A percentile compares a stretch with the other conserved stretches of the same genome.
Conservation (phyloP, 1,140 invertebrate genomes). For the Oryzaephilus surinamensis region DNA sequence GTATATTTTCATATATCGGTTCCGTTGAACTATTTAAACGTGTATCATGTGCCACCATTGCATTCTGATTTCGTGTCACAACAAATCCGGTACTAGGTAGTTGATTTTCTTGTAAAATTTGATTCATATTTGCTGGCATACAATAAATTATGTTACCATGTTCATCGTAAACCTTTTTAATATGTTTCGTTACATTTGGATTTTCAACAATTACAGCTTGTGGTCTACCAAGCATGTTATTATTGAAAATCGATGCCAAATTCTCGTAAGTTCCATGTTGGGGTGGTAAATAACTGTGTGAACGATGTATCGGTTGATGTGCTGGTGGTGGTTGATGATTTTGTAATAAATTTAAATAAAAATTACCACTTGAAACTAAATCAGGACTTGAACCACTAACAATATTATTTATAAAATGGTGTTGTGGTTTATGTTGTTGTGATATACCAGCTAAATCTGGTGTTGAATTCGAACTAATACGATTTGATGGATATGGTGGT, state of each 20-base stretch:
- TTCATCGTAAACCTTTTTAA: constrained; percentile 48
- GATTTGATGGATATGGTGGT: constrained; percentile 59
- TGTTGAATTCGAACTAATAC: constrained; percentile 62
- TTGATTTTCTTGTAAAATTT: constrained; percentile 35
- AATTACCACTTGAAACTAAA: constrained; percentile 52
- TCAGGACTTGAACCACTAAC: constrained; percentile 68
- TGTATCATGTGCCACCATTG: constrained; percentile 23
- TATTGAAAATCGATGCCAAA: constrained; percentile 41
- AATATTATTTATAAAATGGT: constrained; percentile 35
- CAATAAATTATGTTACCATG: constrained; percentile 49
- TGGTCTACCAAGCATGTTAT: constrained; percentile 25
- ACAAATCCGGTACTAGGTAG: constrained; percentile 39
- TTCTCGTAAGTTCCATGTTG: constrained; percentile 63
- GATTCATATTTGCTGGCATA: constrained; percentile 42
- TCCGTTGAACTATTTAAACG: constrained; percentile 43
- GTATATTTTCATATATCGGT: constrained; percentile 72
- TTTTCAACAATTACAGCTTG: constrained; percentile 34
- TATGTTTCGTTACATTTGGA: constrained; percentile 43
- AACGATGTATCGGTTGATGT: constrained; percentile 35
- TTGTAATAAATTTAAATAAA: constrained; percentile 36
- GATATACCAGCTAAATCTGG: constrained; percentile 66
- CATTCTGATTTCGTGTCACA: constrained; percentile 38
- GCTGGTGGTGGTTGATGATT: neutral
- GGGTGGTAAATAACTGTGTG: constrained; percentile 41
- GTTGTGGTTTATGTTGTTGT: constrained; percentile 33